Evolutionary conservation across 2,888 invertebrate genomes (phyloP).

Genomic region (Drosophila pseudotalamancana): DNA sequence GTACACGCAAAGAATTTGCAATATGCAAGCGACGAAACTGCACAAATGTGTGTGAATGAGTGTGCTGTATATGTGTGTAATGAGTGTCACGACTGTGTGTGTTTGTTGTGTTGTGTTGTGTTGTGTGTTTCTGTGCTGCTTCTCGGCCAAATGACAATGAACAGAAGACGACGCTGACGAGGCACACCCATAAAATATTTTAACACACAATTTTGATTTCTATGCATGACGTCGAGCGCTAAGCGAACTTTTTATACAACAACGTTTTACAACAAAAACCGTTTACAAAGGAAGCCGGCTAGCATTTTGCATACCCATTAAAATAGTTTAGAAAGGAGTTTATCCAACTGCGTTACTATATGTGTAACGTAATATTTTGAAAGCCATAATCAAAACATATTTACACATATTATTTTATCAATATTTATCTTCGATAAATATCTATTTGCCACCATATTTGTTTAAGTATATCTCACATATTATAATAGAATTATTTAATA

Average conservation of each 20-base stretch:
- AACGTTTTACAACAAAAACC: slow-evolving; percentile 5
- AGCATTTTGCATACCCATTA: slow-evolving; percentile 24
- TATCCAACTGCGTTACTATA: background rate
- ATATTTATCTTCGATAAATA: background rate
- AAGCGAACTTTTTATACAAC: slow-evolving; percentile 13
- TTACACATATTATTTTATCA: background rate
- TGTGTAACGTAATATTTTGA: background rate
- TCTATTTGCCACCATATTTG: background rate
- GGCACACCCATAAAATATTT: slow-evolving; percentile 64
- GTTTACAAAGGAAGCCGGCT: slow-evolving; percentile 50
- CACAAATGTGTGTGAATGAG: slow-evolving; percentile 18
- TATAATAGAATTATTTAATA: too few species aligned
- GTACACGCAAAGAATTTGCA: slow-evolving; percentile 42
- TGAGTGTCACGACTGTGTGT: slow-evolving; percentile 14
- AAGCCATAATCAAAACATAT: background rate
- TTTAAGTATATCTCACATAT: too few species aligned
- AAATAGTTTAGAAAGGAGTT: background rate
- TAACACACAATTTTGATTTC: slow-evolving; percentile 65
- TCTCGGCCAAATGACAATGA: slow-evolving; percentile 57
- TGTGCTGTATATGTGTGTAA: slow-evolving; percentile 3
- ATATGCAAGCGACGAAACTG: slow-evolving; percentile 44
- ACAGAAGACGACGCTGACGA: slow-evolving; percentile 26
- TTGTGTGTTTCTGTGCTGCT: slow-evolving; percentile 23
- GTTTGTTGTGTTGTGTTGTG: slow-evolving; percentile 25
- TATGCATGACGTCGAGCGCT: slow-evolving; percentile 53